Base-by-base conservation (phyloP, 2,797 vertebrate species). In the Poeciliopsis gracilis region DNA sequence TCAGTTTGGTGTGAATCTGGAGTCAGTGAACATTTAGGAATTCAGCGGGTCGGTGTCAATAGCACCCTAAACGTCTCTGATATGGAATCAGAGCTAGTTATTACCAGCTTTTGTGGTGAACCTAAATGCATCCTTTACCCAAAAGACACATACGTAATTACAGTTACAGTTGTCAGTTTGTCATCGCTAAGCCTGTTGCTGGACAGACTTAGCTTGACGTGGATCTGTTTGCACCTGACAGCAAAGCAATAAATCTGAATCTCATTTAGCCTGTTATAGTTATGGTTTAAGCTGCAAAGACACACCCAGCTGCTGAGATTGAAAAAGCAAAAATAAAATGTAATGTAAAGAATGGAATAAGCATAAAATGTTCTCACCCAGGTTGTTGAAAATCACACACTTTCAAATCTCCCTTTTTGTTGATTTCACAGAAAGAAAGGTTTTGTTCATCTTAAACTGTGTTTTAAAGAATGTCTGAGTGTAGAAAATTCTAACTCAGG, bases 21-120 rank as follows among this genome's bases (percentile, higher is more conserved):
- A 38, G 36, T 67, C 63, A 43, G 78, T 72, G 16, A 47, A 51
- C 8, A 49, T 33, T 59, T 30, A 72, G 76, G 59, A 53, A 83
- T 83, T 74, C 82, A 36, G 16, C 73, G 41, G 69, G 23, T 76
- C 1, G 20, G 51, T 72, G 76, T 80, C 70, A 80, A 5, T 9
- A 23, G 7, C 57, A 46, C 55, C 18, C 10, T 45, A 12, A 77
- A 51, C 57, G n/a, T 18, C 53, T 49, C 79, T 38, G 38, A 41
- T 53, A 36, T 7, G 57, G 1, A 28, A 28, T 4, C 1, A 4
- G 7, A 53, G 10, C 4, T 28, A 3, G 16, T 33, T 43, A 67
- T 18, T 53, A 5, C 66, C 55, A 20, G 41, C 15, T 72, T 51
- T 61, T 46, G 33, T 47, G 23, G 25, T 53, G 41, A 75, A 77